A percentile compares a stretch with the other conserved stretches of the same genome.
Evolutionary conservation across 1,140 invertebrate genomes (phyloP).

Genomic region (Aphis gossypii): DNA sequence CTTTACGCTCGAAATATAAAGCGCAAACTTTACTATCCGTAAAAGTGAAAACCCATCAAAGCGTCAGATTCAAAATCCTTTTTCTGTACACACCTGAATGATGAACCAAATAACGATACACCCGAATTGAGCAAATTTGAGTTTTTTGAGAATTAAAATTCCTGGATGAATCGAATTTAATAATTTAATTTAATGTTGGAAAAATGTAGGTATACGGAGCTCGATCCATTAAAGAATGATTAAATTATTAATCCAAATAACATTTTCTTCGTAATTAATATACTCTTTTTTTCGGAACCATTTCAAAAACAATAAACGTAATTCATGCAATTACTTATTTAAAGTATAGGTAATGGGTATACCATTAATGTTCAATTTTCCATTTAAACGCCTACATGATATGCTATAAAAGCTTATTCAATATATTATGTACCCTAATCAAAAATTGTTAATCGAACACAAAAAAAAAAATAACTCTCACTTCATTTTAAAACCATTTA

Average conservation of each 20-base stretch:
- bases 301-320: neutral
- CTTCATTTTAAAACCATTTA: neutral
- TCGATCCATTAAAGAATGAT: neutral
- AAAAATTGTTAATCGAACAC: neutral
- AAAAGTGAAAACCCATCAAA: neutral
- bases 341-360: neutral
- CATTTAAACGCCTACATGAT: neutral
- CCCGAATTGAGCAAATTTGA: neutral
- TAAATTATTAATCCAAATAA: neutral
- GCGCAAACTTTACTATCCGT: neutral
- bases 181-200: neutral
- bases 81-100: neutral
- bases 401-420: neutral
- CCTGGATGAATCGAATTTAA: neutral
- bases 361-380: neutral
- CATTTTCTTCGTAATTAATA: neutral
- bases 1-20: neutral
- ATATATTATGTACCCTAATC: neutral
- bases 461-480: neutral
- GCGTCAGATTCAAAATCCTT: neutral
- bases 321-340: neutral
- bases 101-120: neutral
- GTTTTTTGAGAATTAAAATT: neutral
- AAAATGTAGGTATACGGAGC: too few relatives aligned
- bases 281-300: neutral